Evolutionary conservation across 2,797 vertebrate genomes (phyloP).

Genomic region (Pantherophis alleghaniensis): DNA sequence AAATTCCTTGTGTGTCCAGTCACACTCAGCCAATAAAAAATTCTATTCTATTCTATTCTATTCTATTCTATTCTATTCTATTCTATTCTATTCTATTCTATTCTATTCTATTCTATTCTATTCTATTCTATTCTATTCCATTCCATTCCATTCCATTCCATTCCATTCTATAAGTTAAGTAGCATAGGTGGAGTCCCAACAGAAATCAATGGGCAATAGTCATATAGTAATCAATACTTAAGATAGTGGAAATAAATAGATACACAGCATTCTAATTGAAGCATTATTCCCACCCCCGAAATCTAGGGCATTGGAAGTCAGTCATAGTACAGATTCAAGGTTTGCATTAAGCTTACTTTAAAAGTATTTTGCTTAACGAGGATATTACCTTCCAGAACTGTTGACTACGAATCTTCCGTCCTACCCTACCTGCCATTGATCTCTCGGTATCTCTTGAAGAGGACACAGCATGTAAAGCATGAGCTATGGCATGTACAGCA

Average conservation of each 20-base stretch:
- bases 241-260: not conserved
- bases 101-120: too few species aligned
- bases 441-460: not conserved
- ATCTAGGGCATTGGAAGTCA: not conserved
- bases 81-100: too few species aligned
- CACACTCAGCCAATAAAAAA: too few species aligned
- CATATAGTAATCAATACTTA: not conserved
- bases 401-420: not conserved
- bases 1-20: too few species aligned
- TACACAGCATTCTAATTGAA: not conserved
- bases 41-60: too few species aligned
- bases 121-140: too few species aligned
- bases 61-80: too few species aligned
- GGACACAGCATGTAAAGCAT: not conserved
- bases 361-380: not conserved
- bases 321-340: not conserved
- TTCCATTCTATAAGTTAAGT: not conserved
- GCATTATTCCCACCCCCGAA: not conserved
- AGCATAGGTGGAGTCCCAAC: not conserved
- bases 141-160: too few species aligned
- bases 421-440: not conserved
- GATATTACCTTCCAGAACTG: not conserved
- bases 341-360: not conserved
- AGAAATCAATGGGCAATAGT: not conserved
- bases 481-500: not conserved